Percentiles rank a stretch among this genome's conserved stretches.
Evolutionary conservation across 1,140 invertebrate species (phyloP).

Genomic region (Pogonus chalceus): DNA sequence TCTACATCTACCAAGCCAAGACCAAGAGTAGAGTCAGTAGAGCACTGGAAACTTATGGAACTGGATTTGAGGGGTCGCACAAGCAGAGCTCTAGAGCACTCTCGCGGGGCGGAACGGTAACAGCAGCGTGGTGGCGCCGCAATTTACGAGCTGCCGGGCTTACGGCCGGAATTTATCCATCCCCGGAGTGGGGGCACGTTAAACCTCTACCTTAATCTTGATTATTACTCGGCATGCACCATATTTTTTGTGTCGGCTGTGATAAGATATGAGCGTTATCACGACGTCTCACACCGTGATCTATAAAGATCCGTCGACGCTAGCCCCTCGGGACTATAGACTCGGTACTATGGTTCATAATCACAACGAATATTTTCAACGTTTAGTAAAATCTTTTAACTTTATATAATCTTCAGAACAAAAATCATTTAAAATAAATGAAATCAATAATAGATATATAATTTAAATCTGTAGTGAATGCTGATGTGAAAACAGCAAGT

Average conservation of each 20-base stretch:
- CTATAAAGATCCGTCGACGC: neutral
- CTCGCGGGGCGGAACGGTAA: neutral
- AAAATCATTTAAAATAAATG: too few species aligned
- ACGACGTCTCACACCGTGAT: neutral
- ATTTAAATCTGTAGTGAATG: too few species aligned
- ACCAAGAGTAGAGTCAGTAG: too few species aligned
- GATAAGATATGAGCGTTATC: constrained; percentile 5
- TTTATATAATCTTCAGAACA: too few species aligned
- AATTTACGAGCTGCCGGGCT: constrained; percentile 2
- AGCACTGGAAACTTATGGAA: constrained; percentile 4
- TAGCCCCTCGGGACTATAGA: too few species aligned
- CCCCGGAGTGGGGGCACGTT: neutral
- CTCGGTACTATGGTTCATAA: too few species aligned
- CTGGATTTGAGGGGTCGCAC: neutral
- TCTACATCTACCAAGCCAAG: too few species aligned
- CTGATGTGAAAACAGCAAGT: too few species aligned
- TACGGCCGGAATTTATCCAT: constrained; percentile 1
- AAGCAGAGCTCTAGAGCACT: neutral
- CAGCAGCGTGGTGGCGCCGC: neutral
- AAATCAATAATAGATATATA: too few species aligned
- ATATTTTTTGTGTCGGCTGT: constrained; percentile 5
- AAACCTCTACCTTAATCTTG: constrained; percentile 7
- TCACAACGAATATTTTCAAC: too few species aligned
- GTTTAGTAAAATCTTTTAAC: too few species aligned
- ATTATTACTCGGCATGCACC: constrained; percentile 3